phyloP scores from a whole-genome alignment of 2,797 vertebrate genomes.

The Lateolabrax maculatus region DNA sequence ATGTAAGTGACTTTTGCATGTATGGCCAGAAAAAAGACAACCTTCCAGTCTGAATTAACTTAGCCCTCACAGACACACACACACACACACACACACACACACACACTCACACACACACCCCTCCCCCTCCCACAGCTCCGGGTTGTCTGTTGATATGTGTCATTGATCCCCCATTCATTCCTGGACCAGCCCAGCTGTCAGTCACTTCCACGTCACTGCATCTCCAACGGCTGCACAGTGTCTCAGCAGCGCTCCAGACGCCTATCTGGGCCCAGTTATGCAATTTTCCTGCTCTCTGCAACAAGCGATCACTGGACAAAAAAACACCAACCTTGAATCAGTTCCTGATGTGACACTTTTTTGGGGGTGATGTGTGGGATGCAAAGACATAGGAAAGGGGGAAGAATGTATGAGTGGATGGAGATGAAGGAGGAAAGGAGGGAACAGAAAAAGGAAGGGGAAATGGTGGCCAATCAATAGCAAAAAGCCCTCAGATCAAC shows the following conservation, averaged over 20 bases:
- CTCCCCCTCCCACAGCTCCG: neutral
- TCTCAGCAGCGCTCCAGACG: conserved; percentile 8
- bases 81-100: neutral
- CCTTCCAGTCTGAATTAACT: neutral
- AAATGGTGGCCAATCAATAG: neutral
- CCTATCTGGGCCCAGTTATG: conserved; percentile 30
- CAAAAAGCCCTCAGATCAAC: neutral
- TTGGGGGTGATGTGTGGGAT: neutral
- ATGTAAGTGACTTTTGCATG: neutral
- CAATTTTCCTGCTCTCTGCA: conserved; percentile 17
- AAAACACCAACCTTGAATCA: conserved; percentile 40
- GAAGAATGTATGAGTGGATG: too few relatives aligned
- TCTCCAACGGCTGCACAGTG: conserved; percentile 60
- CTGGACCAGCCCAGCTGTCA: conserved; percentile 67
- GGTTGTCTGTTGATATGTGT: conserved; percentile 71
- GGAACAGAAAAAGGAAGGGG: neutral
- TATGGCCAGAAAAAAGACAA: neutral
- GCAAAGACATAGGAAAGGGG: neutral
- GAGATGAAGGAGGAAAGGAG: neutral
- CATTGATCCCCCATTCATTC: conserved; percentile 77
- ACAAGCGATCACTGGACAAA: neutral
- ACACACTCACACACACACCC: neutral
- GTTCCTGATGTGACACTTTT: neutral
- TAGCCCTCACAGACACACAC: too few relatives aligned
- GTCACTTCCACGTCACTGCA: conserved; percentile 69